Conservation (phyloP, 2,113 vertebrate species). For the Aptenodytes patagonicus region DNA sequence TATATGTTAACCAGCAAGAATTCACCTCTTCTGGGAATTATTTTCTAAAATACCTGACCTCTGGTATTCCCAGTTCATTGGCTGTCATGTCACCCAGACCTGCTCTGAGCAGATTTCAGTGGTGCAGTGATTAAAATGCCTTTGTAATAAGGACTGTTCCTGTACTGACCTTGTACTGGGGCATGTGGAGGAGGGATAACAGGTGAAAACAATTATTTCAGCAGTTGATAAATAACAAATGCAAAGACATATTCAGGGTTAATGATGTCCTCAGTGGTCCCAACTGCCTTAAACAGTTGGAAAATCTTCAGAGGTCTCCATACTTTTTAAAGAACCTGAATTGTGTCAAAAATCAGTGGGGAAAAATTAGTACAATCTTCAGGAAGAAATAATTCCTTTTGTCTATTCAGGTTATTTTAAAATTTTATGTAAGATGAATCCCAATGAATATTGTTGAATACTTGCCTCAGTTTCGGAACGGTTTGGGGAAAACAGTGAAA, state of each 20-base stretch:
- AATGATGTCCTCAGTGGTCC: background rate
- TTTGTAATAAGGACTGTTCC: background rate
- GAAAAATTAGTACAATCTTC: background rate
- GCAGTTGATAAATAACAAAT: background rate
- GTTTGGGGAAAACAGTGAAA: background rate
- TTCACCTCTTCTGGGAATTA: background rate
- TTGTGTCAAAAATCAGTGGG: background rate
- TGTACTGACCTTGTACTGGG: background rate
- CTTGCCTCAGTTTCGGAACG: background rate
- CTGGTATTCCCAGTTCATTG: background rate
- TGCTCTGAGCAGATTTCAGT: background rate
- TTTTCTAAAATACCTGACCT: background rate
- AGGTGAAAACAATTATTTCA: constrained; percentile 25
- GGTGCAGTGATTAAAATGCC: background rate
- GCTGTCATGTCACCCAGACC: background rate
- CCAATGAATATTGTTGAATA: background rate
- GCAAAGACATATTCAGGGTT: background rate
- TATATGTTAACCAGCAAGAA: background rate
- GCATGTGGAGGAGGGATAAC: background rate
- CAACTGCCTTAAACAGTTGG: background rate
- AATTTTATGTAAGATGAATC: background rate
- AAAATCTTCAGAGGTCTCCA: background rate
- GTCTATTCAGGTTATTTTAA: background rate
- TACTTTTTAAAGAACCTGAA: background rate
- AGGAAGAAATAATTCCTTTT: background rate